Base-by-base conservation (phyloP, 2,797 vertebrate species). In the Danio jaintianensis region DNA sequence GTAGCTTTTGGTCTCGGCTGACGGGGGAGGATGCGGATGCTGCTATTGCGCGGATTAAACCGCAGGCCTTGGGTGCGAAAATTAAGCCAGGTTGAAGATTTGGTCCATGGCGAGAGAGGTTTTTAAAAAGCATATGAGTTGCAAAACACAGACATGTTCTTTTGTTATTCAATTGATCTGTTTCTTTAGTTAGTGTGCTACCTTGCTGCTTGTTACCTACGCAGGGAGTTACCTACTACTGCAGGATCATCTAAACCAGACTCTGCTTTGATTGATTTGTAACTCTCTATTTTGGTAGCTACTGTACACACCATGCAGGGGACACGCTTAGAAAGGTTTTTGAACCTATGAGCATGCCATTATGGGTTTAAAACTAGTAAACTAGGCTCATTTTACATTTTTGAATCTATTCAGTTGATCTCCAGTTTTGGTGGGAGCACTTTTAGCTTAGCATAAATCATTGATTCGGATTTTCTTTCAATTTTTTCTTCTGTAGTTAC, bases 31-130 rank as follows among this genome's bases (percentile, higher is more conserved):
- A 76, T 59, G 59, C 18, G 52, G 50, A 82, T 69, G 70, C 66
- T 47, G 77, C 53, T 77, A 53, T 78, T 70, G 68, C 12, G 52
- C 38, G 84, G 77, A 84, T 78, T 86, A 82, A 84, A 80, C 56
- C 47, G 43, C 63, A 15, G 16, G 58, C 38, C 53, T 62, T 36
- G 53, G 40, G 12, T 50, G 56, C 0, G 6, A 52, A 71, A 71
- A 71, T 79, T 53, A 53, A 62, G 38, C 45, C 15, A 2, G 36
- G 56, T 29, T 79, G 68, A 70, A 69, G 18, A 22, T 58, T 52
- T 4, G 4, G 42, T 73, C 45, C 13, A 58, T 2, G 1, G 42
- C 20, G 36, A 63, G 6, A 29, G 4, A n/a, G 5, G 1, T 36
- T 77, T 67, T 67, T 15, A 56, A 12, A 2, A 18, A 52, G 12